Evolutionary conservation across 2,888 invertebrate species (phyloP).

Genomic region (Phrixothrix hirtus): DNA sequence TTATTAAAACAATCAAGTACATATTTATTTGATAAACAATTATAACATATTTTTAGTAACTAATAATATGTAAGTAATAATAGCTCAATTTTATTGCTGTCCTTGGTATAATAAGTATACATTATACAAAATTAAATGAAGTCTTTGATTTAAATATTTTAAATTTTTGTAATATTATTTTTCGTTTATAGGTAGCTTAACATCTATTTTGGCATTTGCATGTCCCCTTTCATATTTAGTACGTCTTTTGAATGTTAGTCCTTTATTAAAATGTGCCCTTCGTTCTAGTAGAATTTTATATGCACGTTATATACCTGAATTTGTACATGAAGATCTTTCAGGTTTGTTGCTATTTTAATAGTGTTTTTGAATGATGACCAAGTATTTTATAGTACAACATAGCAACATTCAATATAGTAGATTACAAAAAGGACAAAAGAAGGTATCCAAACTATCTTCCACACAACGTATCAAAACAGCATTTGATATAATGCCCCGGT

Average conservation of each 20-base stretch:
- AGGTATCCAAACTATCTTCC: constrained; percentile 12
- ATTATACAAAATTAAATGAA: constrained; percentile 1
- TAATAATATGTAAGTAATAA: too few species aligned
- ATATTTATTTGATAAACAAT: too few species aligned
- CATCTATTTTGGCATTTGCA: constrained; percentile 66
- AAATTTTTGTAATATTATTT: too few species aligned
- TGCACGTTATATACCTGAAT: constrained; percentile 62
- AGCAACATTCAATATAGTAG: constrained; percentile 49
- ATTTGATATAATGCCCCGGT: constrained; percentile 40
- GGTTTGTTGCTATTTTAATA: constrained; percentile 12
- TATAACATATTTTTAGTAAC: too few species aligned
- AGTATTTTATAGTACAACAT: constrained; percentile 31
- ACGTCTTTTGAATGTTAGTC: constrained; percentile 63
- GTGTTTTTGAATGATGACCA: not conserved
- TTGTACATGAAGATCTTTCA: constrained; percentile 39
- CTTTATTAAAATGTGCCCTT: constrained; percentile 53
- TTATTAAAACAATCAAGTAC: too few species aligned
- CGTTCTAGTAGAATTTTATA: constrained; percentile 51
- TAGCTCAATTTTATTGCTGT: too few species aligned
- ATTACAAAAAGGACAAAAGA: constrained; percentile 34
- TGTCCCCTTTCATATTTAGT: constrained; percentile 67
- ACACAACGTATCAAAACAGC: constrained; percentile 35
- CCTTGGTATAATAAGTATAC: too few species aligned
- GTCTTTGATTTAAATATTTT: too few species aligned
- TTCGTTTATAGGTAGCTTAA: constrained; percentile 60